Evolutionary conservation across 2,888 invertebrate genomes (phyloP).

Genomic region (Stenurella melanura): DNA sequence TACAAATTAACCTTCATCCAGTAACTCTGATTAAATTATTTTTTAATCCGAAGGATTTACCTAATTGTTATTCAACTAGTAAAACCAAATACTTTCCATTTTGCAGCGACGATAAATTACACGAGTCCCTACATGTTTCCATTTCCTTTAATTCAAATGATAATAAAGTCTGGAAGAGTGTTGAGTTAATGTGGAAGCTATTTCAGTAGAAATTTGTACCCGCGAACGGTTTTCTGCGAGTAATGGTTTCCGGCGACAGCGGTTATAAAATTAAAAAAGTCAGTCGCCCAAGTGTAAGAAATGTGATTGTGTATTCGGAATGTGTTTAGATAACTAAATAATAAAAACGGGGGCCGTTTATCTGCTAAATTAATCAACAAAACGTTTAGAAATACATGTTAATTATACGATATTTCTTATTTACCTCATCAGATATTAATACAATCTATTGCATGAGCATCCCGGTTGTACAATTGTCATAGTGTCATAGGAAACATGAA

Average conservation of each 20-base stretch:
- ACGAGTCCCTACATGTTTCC: slow-evolving; percentile 19
- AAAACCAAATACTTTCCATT: slow-evolving; percentile 28
- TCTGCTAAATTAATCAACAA: too few relatives aligned
- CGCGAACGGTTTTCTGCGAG: neutral
- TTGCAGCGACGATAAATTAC: slow-evolving; percentile 34
- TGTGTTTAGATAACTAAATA: too few relatives aligned
- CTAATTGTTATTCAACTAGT: slow-evolving; percentile 38
- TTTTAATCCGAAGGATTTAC: neutral
- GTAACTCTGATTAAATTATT: slow-evolving; percentile 13
- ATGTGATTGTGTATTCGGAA: too few relatives aligned
- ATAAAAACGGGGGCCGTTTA: too few relatives aligned
- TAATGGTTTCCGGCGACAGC: neutral
- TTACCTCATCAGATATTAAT: too few relatives aligned
- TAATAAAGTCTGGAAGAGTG: slow-evolving; percentile 25
- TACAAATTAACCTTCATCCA: neutral
- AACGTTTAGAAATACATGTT: too few relatives aligned
- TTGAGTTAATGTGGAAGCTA: slow-evolving; percentile 3
- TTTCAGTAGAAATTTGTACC: neutral
- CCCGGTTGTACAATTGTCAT: too few relatives aligned
- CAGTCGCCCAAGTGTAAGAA: too few relatives aligned
- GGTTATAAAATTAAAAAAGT: too few relatives aligned
- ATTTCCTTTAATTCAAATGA: slow-evolving; percentile 24
- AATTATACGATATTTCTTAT: too few relatives aligned
- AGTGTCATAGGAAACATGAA: too few relatives aligned
- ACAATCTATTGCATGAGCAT: too few relatives aligned